phyloP scores from a whole-genome alignment of 1,140 invertebrate species.

The Penaeus vannamei region DNA sequence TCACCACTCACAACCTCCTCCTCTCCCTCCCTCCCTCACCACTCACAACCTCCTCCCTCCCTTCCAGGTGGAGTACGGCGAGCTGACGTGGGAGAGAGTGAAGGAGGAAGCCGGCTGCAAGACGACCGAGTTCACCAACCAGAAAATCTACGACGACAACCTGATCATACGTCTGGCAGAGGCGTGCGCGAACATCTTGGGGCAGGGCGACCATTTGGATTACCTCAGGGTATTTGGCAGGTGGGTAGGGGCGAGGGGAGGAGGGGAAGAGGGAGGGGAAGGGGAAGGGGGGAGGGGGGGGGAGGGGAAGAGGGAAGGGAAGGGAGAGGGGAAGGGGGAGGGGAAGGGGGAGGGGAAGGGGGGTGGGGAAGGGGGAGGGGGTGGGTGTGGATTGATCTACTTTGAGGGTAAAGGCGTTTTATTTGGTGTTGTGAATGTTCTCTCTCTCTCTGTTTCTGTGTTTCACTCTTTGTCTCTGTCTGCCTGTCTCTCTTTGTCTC shows the following conservation, averaged over 20 bases:
- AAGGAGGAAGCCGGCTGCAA: constrained; percentile 43
- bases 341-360: background rate
- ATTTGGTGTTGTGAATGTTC: too few relatives aligned
- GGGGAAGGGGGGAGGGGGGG: background rate
- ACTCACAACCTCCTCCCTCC: background rate
- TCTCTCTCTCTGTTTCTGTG: too few relatives aligned
- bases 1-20: too few relatives aligned
- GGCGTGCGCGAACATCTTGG: constrained; percentile 28
- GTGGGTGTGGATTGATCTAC: background rate
- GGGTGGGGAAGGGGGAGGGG: background rate
- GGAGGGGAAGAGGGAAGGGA: background rate
- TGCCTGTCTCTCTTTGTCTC: too few relatives aligned
- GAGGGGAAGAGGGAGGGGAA: background rate
- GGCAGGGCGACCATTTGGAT: constrained; percentile 33
- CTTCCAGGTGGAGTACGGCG: constrained; percentile 44
- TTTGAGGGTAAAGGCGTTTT: too few relatives aligned
- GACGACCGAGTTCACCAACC: constrained; percentile 34
- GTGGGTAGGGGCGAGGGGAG: background rate
- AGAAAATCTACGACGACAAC: constrained; percentile 43
- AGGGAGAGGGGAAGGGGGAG: background rate
- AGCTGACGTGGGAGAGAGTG: constrained; percentile 42
- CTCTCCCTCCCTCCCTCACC: background rate
- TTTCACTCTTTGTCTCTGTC: too few relatives aligned
- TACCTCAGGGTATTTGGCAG: constrained; percentile 55
- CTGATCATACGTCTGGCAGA: constrained; percentile 44